A percentile compares a stretch with the other conserved stretches of the same genome.
These are phyloP conservation scores for Odontesthes bonariensis DNA, from an alignment of 2,113 vertebrate species.

Conservation along the genomic window DNA sequence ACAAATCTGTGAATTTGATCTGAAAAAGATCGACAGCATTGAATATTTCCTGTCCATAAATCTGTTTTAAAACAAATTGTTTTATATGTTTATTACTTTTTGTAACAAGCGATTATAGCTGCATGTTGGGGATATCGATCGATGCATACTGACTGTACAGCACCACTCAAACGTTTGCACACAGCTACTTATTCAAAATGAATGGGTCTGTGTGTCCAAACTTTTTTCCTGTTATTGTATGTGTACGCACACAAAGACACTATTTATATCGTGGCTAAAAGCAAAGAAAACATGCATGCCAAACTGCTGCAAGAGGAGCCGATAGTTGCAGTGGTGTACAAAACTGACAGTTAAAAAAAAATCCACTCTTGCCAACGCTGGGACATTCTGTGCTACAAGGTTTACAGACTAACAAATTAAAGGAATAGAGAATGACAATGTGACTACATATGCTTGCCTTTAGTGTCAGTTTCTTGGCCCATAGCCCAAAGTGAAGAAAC, in stretches of 20 bases:
- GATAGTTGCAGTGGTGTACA: slow-evolving; percentile 63
- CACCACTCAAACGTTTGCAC: not conserved
- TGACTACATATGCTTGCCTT: slow-evolving; percentile 92
- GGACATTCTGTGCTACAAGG: slow-evolving; percentile 87
- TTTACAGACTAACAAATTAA: slow-evolving; percentile 92
- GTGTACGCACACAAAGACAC: not conserved
- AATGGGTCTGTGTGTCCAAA: not conserved
- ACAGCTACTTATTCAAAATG: not conserved
- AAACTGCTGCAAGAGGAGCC: slow-evolving; percentile 37
- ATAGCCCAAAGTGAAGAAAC: slow-evolving; percentile 87
- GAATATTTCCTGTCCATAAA: too few relatives aligned
- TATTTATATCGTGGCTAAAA: slow-evolving; percentile 19
- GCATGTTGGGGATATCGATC: not conserved
- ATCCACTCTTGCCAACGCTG: slow-evolving; percentile 70
- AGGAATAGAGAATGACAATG: slow-evolving; percentile 91
- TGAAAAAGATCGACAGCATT: too few relatives aligned
- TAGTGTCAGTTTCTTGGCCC: slow-evolving; percentile 89
- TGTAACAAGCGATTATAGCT: not conserved
- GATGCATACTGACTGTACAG: not conserved
- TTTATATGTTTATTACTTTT: not conserved
- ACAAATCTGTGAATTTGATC: too few relatives aligned
- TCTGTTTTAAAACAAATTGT: not conserved
- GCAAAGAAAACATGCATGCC: slow-evolving; percentile 16
- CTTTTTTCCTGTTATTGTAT: not conserved
- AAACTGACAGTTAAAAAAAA: slow-evolving; percentile 78